phyloP scores from a whole-genome alignment of 2,797 vertebrate genomes.

The Erithacus rubecula region DNA sequence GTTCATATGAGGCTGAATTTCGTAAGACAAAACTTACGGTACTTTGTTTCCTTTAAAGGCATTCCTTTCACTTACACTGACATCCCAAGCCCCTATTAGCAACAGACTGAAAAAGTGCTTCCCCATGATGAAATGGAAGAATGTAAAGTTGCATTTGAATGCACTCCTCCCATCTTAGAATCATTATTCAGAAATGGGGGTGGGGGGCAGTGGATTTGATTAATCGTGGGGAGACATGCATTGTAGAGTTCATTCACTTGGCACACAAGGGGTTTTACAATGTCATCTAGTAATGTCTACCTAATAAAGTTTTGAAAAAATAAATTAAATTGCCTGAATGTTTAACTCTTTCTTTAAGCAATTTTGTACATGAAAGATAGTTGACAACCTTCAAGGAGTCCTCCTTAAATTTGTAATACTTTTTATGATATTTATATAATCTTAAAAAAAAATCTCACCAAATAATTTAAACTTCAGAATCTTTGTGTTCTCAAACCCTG shows the following conservation, averaged over 20 bases:
- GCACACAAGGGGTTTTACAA: slow-evolving; percentile 30
- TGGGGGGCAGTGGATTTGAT: neutral
- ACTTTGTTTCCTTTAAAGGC: slow-evolving; percentile 31
- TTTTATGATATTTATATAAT: neutral
- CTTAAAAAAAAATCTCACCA: neutral
- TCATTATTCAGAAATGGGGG: neutral
- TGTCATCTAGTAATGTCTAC: slow-evolving; percentile 57
- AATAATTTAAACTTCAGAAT: neutral
- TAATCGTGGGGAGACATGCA: neutral
- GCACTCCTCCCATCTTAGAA: slow-evolving; percentile 16
- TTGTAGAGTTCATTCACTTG: slow-evolving; percentile 49
- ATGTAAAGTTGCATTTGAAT: neutral
- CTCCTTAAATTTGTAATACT: neutral
- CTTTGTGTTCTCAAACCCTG: neutral
- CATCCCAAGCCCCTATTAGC: slow-evolving; percentile 12
- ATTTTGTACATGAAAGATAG: neutral
- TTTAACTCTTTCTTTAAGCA: neutral
- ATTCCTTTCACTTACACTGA: slow-evolving; percentile 34
- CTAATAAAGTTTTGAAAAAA: slow-evolving; percentile 73
- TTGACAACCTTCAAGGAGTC: neutral
- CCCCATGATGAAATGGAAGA: neutral
- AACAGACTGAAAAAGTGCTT: slow-evolving; percentile 13
- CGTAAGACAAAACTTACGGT: slow-evolving; percentile 7
- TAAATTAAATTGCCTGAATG: slow-evolving; percentile 39
- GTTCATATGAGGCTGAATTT: slow-evolving; percentile 6